Evolutionary conservation across 2,113 vertebrate genomes (phyloP), one percentile per base, ranked within the genome.

Genomic region (Ammodytes dubius): DNA sequence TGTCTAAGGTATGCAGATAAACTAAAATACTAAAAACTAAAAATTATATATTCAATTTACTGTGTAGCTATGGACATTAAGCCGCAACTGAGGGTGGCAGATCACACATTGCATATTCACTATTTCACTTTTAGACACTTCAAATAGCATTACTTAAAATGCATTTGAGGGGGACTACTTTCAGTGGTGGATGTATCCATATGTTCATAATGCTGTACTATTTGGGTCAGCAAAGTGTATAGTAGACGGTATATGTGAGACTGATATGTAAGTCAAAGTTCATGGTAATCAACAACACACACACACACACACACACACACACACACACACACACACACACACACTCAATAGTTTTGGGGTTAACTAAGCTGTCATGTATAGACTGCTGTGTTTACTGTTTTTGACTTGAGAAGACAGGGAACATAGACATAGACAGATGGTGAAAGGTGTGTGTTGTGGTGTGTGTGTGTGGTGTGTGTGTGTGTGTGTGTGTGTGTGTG

Each of bases 381-480:
- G 43, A 6, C 43, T 27, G 42, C 35, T 57, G 39, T 69, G 40
- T 52, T 60, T 35, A 15, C 52, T 42, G 54, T 45, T 42, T 57
- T 77, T 35, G 49, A 68, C 68, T 61, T 67, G 77, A 49, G 59
- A 66, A n/a, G 59, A 53, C 43, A 54, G 37, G 59, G 40, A 70
- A 17, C n/a, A 39, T 54, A 78, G 39, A 70, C 53, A 56, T 60
- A 65, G 79, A 86, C 84, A 86, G 79, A 86, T 86, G 70, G 84
- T 79, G 57, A 46, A 19, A 13, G 4, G 66, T 47, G 82, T 65
- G 70, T 73, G 58, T 43, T 56, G 42, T 71, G 42, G 69, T 66
- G 42, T 49, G 70, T 46, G n/a, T 61, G 39, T 61, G 39, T 52
- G 82, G 73, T 75, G 61, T 47, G 66, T 70, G 46, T 70, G 60